Evolutionary conservation across 2,888 invertebrate species (phyloP).

Genomic region (Drosophila eohydei): DNA sequence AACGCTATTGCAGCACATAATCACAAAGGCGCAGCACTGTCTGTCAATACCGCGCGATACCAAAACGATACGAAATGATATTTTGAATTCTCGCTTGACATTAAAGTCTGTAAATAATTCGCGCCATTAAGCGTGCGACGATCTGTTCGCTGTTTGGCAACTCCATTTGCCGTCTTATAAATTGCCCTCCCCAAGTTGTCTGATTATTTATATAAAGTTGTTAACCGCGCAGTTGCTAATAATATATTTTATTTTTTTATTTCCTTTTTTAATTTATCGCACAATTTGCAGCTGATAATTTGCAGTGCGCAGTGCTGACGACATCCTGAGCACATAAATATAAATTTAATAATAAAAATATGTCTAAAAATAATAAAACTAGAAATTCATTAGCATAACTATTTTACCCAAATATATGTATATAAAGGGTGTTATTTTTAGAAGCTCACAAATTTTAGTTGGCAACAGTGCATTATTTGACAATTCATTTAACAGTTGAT

Average conservation of each 20-base stretch:
- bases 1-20: slow-evolving; percentile 53
- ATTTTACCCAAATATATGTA: neutral
- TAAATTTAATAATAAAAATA: slow-evolving; percentile 39
- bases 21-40: slow-evolving; percentile 67
- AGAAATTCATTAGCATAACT: slow-evolving; percentile 42
- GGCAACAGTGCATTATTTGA: too few relatives aligned
- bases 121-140: slow-evolving; percentile 75
- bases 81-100: slow-evolving; percentile 53
- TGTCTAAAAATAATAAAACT: slow-evolving; percentile 39
- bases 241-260: slow-evolving; percentile 37
- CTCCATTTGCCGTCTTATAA: slow-evolving; percentile 51
- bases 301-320: slow-evolving; percentile 58
- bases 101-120: slow-evolving; percentile 76
- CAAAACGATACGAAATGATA: slow-evolving; percentile 20
- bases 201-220: slow-evolving; percentile 53
- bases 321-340: slow-evolving; percentile 53
- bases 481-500: too few relatives aligned
- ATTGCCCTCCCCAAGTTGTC: slow-evolving; percentile 46
- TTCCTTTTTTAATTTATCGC: neutral
- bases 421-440: too few relatives aligned
- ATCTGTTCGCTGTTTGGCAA: slow-evolving; percentile 42
- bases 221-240: slow-evolving; percentile 47
- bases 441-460: too few relatives aligned
- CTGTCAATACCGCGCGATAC: slow-evolving; percentile 23
- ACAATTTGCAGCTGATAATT: slow-evolving; percentile 47